Percentiles rank a stretch among this genome's conserved stretches.
phyloP scores from a whole-genome alignment of 2,797 vertebrate species.

The Ptychobarbus kaznakovi region DNA sequence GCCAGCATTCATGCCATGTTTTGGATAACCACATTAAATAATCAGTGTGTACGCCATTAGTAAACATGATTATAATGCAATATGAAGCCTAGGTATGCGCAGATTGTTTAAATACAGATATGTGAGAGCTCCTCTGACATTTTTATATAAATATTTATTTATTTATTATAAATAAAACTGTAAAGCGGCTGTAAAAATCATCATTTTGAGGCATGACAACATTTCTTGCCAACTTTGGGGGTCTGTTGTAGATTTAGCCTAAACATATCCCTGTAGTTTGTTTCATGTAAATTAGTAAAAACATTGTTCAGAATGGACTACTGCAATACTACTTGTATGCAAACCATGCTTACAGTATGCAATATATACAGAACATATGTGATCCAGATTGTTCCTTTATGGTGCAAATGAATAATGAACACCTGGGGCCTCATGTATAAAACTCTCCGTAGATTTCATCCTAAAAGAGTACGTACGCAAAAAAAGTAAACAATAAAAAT shows the following conservation, averaged over 20 bases:
- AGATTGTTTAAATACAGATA: not conserved
- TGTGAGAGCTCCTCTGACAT: not conserved
- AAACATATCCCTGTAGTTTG: not conserved
- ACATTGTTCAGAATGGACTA: not conserved
- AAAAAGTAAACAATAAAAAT: no score
- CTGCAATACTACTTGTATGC: not conserved
- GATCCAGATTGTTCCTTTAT: not conserved
- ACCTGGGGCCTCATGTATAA: not conserved
- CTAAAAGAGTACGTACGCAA: no score
- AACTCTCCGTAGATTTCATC: no score
- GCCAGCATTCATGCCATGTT: not conserved
- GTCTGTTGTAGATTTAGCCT: not conserved
- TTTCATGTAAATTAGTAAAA: not conserved
- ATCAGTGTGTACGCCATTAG: not conserved
- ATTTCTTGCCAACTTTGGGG: not conserved
- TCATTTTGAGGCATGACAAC: not conserved
- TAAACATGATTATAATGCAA: not conserved
- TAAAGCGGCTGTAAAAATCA: not conserved
- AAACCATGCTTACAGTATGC: not conserved
- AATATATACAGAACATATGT: not conserved
- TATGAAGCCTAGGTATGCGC: not conserved
- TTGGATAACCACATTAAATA: not conserved
- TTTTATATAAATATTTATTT: no score
- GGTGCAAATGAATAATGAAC: not conserved
- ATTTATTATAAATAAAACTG: not conserved